These are phyloP conservation scores for Caenorhabditis panamensis DNA, from an alignment of 2,888 invertebrate genomes.

Conservation along the genomic window DNA sequence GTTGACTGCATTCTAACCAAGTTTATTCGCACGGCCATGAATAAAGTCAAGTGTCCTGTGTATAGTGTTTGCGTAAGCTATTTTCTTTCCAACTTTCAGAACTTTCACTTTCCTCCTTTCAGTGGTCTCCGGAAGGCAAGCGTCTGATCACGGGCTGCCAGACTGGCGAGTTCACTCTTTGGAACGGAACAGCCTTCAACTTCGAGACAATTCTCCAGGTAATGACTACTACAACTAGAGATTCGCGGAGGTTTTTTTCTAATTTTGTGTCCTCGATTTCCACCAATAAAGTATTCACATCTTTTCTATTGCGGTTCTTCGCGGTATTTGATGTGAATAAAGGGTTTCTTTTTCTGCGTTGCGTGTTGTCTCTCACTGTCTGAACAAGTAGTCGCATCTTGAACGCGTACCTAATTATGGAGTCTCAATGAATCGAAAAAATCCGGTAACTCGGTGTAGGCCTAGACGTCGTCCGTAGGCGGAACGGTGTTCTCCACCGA, in stretches of 20 bases:
- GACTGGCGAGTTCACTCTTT: slow-evolving; percentile 98
- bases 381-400: slow-evolving; percentile 8
- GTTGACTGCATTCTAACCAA: slow-evolving; percentile 93
- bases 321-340: slow-evolving; percentile 64
- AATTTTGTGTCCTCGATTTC: slow-evolving; percentile 9
- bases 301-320: slow-evolving; percentile 31
- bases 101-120: slow-evolving; percentile 54
- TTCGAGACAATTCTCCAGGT: slow-evolving; percentile 99
- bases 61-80: slow-evolving; percentile 90
- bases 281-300: slow-evolving; percentile 60
- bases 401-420: slow-evolving; percentile 4
- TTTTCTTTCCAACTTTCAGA: slow-evolving; percentile 48
- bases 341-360: slow-evolving; percentile 29
- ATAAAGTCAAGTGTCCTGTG: slow-evolving; percentile 99
- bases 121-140: slow-evolving; percentile 99
- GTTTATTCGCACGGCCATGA: slow-evolving; percentile 99
- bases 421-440: neutral
- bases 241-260: slow-evolving; percentile 8
- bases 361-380: neutral
- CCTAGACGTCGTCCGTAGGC: neutral
- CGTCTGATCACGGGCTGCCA: slow-evolving; percentile 98
- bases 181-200: slow-evolving; percentile 99
- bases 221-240: slow-evolving; percentile 15
- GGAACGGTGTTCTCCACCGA: neutral
- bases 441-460: neutral